These are phyloP conservation scores for Rhincodon typus DNA, from an alignment of 2,797 vertebrate species.

Conservation along the genomic window DNA sequence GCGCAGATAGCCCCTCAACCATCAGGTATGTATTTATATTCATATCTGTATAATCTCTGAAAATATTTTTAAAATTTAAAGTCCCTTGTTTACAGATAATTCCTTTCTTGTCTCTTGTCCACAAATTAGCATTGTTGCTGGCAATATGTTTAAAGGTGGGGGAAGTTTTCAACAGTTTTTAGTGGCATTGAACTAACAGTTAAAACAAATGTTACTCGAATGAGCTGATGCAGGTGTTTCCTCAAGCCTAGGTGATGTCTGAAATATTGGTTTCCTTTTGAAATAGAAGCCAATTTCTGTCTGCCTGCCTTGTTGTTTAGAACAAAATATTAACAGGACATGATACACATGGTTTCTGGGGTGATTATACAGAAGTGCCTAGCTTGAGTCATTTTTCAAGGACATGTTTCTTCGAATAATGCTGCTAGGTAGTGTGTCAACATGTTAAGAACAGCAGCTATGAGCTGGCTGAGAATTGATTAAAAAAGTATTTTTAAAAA, in stretches of 20 bases:
- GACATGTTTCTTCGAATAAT: background rate
- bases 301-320: background rate
- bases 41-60: background rate
- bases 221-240: background rate
- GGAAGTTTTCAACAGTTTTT: background rate
- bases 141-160: background rate
- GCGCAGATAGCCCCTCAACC: background rate
- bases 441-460: background rate
- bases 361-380: background rate
- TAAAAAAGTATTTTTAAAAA: background rate
- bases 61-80: background rate
- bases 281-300: background rate
- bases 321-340: background rate
- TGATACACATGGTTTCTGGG: background rate
- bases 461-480: background rate
- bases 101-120: background rate
- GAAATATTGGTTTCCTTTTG: background rate
- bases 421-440: background rate
- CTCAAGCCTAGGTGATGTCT: background rate
- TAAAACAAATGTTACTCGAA: background rate
- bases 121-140: background rate
- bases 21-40: conserved; percentile 26
- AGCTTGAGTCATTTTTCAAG: background rate
- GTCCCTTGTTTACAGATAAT: background rate
- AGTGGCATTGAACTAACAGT: background rate